Evolutionary conservation across 2,888 invertebrate species (phyloP).

Genomic region (Escarpia spicata): DNA sequence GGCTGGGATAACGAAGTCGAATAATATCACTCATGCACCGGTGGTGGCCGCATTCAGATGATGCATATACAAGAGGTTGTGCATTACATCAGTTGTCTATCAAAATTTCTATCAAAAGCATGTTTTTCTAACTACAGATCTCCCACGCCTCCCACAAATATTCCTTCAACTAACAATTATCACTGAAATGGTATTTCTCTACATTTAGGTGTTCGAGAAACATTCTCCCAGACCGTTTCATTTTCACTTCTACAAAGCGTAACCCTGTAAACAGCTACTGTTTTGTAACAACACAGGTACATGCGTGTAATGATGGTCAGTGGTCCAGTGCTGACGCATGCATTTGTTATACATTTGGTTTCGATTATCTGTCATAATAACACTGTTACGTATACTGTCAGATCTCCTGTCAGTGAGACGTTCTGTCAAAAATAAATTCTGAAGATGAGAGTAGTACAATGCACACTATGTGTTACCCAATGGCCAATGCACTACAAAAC

Average conservation of each 20-base stretch:
- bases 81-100: not conserved
- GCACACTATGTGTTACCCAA: not conserved
- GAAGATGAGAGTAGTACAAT: not conserved
- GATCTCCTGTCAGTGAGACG: not conserved
- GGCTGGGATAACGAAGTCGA: conserved; percentile 12
- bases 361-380: conserved; percentile 16
- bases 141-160: not conserved
- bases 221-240: no score
- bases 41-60: not conserved
- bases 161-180: not conserved
- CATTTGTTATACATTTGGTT: not conserved
- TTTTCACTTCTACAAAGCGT: no score
- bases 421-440: not conserved
- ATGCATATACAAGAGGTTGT: not conserved
- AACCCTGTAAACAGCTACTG: no score
- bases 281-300: not conserved
- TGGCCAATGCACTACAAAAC: not conserved
- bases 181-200: not conserved
- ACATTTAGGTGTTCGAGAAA: not conserved
- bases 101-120: not conserved
- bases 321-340: not conserved
- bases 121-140: not conserved
- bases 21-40: not conserved
- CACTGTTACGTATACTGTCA: not conserved
- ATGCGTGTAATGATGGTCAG: not conserved